Evolutionary conservation across 2,113 vertebrate species (phyloP).

Genomic region (Mobula birostris): DNA sequence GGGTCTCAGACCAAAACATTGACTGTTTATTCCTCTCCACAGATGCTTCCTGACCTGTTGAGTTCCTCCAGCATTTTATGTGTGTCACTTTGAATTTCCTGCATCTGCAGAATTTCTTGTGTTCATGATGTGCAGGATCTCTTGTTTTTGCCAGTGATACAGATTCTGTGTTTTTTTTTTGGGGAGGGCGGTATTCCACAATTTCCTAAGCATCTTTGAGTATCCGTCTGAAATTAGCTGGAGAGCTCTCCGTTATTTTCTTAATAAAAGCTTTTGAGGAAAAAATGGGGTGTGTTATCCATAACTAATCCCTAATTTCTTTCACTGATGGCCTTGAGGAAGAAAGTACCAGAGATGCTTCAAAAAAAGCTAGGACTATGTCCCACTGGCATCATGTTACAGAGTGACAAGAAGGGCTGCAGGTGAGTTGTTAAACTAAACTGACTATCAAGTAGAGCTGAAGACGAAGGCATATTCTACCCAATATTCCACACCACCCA

Average conservation of each 20-base stretch:
- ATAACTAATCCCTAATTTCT: no score
- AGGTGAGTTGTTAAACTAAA: neutral
- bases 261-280: neutral
- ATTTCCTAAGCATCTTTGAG: neutral
- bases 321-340: neutral
- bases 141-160: no score
- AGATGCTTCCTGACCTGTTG: no score
- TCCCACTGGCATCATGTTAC: neutral
- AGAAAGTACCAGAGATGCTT: neutral
- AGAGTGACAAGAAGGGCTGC: neutral
- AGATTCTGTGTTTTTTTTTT: neutral
- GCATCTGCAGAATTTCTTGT: no score
- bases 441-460: neutral
- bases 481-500: neutral
- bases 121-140: no score
- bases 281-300: neutral
- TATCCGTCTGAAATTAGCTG: neutral
- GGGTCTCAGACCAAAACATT: no score
- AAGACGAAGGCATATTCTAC: neutral
- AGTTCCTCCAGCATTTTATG: no score
- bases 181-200: no score
- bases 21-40: no score
- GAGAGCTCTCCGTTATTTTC: neutral
- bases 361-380: neutral
- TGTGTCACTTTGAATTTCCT: no score